These are phyloP conservation scores for Nothocercus julius DNA, from an alignment of 2,113 vertebrate species.

Conservation along the genomic window DNA sequence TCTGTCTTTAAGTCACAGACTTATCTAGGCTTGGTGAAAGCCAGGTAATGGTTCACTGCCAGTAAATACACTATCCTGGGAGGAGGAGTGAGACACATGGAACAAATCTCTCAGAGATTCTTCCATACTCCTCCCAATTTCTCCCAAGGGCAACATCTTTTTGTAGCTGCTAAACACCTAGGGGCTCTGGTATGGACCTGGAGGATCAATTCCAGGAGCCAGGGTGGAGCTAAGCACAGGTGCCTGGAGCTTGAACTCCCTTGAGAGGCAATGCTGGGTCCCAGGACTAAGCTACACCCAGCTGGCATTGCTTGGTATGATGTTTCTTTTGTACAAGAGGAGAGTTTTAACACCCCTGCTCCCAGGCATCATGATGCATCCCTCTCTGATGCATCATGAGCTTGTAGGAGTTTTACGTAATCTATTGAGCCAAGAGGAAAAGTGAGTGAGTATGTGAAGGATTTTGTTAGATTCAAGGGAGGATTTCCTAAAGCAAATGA, in stretches of 20 bases:
- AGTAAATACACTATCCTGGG: not conserved
- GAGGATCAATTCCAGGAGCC: not conserved
- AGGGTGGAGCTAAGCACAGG: not conserved
- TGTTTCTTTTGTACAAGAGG: not conserved
- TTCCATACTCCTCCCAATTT: not conserved
- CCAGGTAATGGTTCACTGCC: not conserved
- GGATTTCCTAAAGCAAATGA: not conserved
- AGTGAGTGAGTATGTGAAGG: not conserved
- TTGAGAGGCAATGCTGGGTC: not conserved
- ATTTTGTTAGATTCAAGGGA: not conserved
- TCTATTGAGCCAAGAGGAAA: not conserved
- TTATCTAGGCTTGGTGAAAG: conserved; percentile 15
- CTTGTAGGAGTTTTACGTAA: not conserved
- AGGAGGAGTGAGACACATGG: not conserved
- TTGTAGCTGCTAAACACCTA: not conserved
- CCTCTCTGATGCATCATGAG: not conserved
- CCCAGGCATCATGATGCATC: not conserved
- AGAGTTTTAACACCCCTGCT: not conserved
- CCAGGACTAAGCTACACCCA: not conserved
- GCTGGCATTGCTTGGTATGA: not conserved
- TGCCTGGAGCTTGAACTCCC: not conserved
- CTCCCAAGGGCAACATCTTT: not conserved
- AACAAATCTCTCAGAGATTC: not conserved
- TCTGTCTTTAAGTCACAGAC: not conserved
- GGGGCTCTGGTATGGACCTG: not conserved